These are phyloP conservation scores for Ischnus inquisitorius DNA, from an alignment of 2,888 invertebrate genomes.

Conservation along the genomic window DNA sequence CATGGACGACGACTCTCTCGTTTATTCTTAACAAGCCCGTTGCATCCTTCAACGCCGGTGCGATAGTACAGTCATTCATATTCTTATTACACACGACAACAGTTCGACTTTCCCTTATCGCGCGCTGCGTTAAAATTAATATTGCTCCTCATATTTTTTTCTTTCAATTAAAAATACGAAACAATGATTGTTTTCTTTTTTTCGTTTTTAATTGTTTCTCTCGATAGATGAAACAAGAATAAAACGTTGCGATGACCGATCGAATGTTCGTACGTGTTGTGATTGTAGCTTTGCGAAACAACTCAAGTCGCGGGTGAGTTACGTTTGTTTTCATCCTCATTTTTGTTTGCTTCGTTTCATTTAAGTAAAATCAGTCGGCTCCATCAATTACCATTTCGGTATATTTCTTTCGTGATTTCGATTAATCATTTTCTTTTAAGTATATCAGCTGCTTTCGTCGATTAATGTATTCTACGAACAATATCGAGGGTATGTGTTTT, in stretches of 20 bases:
- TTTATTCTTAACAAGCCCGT: conserved; percentile 56
- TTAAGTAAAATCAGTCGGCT: conserved; percentile 81
- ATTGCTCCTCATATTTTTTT: conserved; percentile 76
- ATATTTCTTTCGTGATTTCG: conserved; percentile 67
- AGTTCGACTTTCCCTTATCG: conserved; percentile 44
- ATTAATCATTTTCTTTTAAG: conserved; percentile 74
- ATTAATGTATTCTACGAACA: conserved; percentile 26
- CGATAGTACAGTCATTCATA: conserved; percentile 61
- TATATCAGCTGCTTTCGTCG: conserved; percentile 68
- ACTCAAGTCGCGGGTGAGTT: conserved; percentile 8
- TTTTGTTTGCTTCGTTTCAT: conserved; percentile 44
- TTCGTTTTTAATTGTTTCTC: background rate
- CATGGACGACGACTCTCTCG: conserved; percentile 63
- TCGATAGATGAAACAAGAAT: conserved; percentile 39
- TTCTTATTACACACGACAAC: conserved; percentile 34
- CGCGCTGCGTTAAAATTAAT: conserved; percentile 75
- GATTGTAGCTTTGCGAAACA: conserved; percentile 1
- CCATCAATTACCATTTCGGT: conserved; percentile 64
- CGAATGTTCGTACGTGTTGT: conserved; percentile 38
- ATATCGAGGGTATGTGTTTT: conserved; percentile 64
- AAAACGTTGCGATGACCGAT: conserved; percentile 57
- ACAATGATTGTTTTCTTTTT: conserved; percentile 5
- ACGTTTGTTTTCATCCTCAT: background rate
- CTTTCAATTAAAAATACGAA: conserved; percentile 72
- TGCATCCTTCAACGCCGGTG: conserved; percentile 58